Evolutionary conservation across 2,113 vertebrate genomes (phyloP).

Genomic region (Calidris pygmaea): DNA sequence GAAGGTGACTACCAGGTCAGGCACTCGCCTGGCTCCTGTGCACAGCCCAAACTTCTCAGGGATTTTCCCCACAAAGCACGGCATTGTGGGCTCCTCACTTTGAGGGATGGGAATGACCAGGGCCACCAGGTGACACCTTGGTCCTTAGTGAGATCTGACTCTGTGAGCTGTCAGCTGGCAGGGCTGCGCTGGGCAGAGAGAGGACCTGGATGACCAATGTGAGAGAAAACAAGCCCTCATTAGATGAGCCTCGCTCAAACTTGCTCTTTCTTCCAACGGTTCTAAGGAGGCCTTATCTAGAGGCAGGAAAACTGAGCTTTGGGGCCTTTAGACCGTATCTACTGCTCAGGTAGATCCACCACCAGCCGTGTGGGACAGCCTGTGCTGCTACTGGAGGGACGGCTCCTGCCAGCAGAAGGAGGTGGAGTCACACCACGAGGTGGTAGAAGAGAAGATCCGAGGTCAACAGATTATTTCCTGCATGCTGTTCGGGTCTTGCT

Average conservation of each 20-base stretch:
- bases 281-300: fast-evolving
- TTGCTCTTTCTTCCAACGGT: background rate
- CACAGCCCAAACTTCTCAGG: fast-evolving
- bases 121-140: background rate
- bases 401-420: background rate
- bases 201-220: fast-evolving
- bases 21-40: background rate
- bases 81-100: background rate
- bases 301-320: fast-evolving
- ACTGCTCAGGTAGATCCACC: fast-evolving
- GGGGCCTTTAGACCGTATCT: fast-evolving
- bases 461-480: background rate
- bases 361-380: fast-evolving
- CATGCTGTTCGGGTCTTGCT: fast-evolving
- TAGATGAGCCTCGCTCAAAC: background rate
- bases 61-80: background rate
- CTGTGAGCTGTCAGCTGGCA: background rate
- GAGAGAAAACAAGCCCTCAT: background rate
- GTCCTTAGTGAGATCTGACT: background rate
- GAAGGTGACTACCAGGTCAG: background rate
- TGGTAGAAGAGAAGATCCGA: background rate
- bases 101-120: background rate
- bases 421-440: background rate
- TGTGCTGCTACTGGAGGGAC: background rate
- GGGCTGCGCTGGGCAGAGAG: background rate